Evolutionary conservation across 2,797 vertebrate species (phyloP).

Genomic region (Leuciscus waleckii): DNA sequence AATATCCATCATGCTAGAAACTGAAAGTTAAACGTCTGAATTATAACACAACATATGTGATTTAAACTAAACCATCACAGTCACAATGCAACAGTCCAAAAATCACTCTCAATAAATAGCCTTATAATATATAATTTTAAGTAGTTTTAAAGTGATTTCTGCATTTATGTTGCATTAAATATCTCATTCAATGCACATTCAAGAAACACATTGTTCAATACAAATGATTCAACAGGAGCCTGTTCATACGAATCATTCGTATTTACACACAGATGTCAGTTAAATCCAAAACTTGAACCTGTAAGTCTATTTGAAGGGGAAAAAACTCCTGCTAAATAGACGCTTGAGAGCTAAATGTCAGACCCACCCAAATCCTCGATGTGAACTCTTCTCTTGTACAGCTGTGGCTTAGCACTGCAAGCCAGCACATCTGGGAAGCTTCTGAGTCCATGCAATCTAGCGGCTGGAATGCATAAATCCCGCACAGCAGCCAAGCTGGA

Average conservation of each 20-base stretch:
- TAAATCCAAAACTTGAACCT: slow-evolving; percentile 3
- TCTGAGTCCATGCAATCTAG: slow-evolving; percentile 64
- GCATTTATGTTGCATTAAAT: not conserved
- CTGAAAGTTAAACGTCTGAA: not conserved
- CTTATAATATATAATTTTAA: not conserved
- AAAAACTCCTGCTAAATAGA: slow-evolving; percentile 7
- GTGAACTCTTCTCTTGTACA: slow-evolving; percentile 54
- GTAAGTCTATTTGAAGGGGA: not conserved
- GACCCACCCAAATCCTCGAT: not conserved
- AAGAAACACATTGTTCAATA: not conserved
- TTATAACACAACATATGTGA: not conserved
- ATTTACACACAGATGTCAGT: not conserved
- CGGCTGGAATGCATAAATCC: slow-evolving; percentile 64
- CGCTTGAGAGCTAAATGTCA: not conserved
- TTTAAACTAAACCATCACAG: not conserved
- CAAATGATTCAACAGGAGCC: not conserved
- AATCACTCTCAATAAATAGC: not conserved
- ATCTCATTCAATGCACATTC: not conserved
- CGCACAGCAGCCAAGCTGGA: slow-evolving; percentile 60
- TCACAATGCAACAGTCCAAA: not conserved
- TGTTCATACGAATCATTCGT: not conserved
- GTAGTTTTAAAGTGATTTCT: not conserved
- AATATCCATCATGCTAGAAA: slow-evolving; percentile 10
- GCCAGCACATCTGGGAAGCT: slow-evolving; percentile 78
- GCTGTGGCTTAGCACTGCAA: slow-evolving; percentile 57